Percentiles rank a stretch among this genome's conserved stretches.
phyloP scores from a whole-genome alignment of 2,113 vertebrate species.

The Lipotes vexillifer region DNA sequence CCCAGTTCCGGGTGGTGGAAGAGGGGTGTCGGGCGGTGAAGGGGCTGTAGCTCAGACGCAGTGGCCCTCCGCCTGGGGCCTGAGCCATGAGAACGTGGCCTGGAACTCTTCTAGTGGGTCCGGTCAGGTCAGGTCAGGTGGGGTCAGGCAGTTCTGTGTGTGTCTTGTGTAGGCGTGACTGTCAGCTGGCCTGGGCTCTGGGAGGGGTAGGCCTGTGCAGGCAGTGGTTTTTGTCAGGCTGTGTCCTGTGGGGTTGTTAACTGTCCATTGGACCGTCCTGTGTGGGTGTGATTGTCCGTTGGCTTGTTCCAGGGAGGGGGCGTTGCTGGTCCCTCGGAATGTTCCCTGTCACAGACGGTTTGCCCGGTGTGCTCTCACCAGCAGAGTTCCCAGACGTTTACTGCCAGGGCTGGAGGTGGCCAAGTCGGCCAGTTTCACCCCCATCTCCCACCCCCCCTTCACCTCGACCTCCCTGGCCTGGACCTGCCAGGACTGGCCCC shows the following conservation, averaged over 20 bases:
- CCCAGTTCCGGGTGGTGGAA: neutral
- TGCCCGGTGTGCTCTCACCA: neutral
- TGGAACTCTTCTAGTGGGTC: neutral
- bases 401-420: neutral
- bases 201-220: neutral
- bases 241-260: conserved; percentile 55
- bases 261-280: conserved; percentile 53
- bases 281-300: conserved; percentile 66
- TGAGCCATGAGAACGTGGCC: neutral
- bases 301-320: conserved; percentile 24
- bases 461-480: neutral
- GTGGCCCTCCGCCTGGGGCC: neutral
- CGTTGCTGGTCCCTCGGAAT: neutral
- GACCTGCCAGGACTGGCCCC: neutral
- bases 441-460: neutral
- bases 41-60: neutral
- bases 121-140: neutral
- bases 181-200: neutral
- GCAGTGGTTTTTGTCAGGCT: conserved; percentile 47
- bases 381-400: neutral
- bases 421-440: neutral
- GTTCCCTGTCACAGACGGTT: neutral
- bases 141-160: neutral
- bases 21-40: neutral
- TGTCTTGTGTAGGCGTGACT: conserved; percentile 29